Percentiles rank a stretch among this genome's conserved stretches.
Evolutionary conservation across 2,113 vertebrate genomes (phyloP).

Genomic region (human): GRCh38 chr11:117055501-117056000

Average conservation of each 20-base stretch:
- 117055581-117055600: neutral
- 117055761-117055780: neutral
- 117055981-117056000: neutral
- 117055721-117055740: neutral
- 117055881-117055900: neutral
- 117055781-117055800: neutral
- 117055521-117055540: neutral
- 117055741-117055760: neutral
- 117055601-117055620: neutral
- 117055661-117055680: neutral
- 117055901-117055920: neutral
- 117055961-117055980: neutral
- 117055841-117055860: neutral
- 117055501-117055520: neutral
- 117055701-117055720: neutral
- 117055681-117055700: neutral
- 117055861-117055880: neutral
- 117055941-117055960: neutral
- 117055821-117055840: neutral
- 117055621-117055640: neutral
- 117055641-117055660: neutral
- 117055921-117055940: neutral
- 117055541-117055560: too few species aligned
- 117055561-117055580: neutral
- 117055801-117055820: neutral